Evolutionary conservation across 2,888 invertebrate species (phyloP), one percentile per base, ranked within the genome.

Genomic region (Tridacna crocea): DNA sequence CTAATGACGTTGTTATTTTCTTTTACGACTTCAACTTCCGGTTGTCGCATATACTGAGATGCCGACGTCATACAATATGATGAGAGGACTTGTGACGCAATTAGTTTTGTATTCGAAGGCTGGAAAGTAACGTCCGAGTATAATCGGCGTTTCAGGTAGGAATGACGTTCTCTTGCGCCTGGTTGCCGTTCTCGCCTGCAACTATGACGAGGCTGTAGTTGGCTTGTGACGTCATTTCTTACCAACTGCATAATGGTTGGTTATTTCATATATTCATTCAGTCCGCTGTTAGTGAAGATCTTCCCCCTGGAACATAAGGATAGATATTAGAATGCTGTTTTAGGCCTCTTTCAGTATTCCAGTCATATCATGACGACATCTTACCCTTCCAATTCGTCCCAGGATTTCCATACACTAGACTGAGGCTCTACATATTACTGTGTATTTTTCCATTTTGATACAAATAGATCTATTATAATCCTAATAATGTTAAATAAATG

Each of bases 141-240:
- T 10, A 73, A 61, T 12, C 85, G 75, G 51, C 70, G 73, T 17
- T 72, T 73, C 47, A 79, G 75, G 13, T 77, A 65, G 4, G 85
- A 76, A 63, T 85, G 85, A 27, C 85, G 73, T 66, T 83, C 85
- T 27, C 85, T 75, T 19, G 72, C 48, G 15, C 85, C 85, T 22
- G 85, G 85, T 70, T 51, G 63, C 17, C 85, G 74, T 55, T 83
- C 79, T 24, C 79, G 72, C 22, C 85, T 82, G 51, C 58, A 68
- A 12, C 72, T 61, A 24, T 84, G 78, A n/a, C 84, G 84, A 1
- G 80, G 81, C 46, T 77, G 75, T 3, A 84, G 70, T 46, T 79
- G 74, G 27, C 61, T 60, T 26, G 61, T 61, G 27, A 61, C 61
- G 22, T 74, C 74, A 60, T 17, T 47, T 51, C 70, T 48, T 26